Evolutionary conservation across 2,888 invertebrate species (phyloP).

Genomic region (Iphiclides podalirius): DNA sequence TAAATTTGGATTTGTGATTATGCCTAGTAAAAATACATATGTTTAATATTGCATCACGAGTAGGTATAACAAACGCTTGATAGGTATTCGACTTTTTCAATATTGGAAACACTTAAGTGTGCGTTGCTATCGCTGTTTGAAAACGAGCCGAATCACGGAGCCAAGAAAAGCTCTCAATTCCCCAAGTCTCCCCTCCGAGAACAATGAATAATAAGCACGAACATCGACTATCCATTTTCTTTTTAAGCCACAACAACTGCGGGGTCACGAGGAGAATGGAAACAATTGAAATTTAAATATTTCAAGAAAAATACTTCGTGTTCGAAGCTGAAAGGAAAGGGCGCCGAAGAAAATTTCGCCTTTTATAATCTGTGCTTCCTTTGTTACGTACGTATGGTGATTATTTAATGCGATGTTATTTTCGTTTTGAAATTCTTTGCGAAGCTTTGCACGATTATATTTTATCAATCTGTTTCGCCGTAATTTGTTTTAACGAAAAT

Average conservation of each 20-base stretch:
- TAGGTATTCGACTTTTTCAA: too few species aligned
- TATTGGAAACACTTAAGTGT: too few species aligned
- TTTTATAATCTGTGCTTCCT: conserved; percentile 11
- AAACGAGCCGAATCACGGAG: conserved; percentile 71
- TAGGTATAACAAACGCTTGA: too few species aligned
- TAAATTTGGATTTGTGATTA: too few species aligned
- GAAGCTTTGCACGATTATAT: too few species aligned
- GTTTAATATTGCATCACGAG: too few species aligned
- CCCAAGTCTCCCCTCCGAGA: conserved; percentile 42
- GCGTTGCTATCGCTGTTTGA: conserved; percentile 57
- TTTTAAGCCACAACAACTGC: conserved; percentile 63
- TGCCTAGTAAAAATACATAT: too few species aligned
- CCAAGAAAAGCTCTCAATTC: conserved; percentile 53
- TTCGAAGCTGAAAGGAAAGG: conserved; percentile 16
- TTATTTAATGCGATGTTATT: neutral
- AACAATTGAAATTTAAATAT: conserved; percentile 73
- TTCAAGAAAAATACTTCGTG: conserved; percentile 52
- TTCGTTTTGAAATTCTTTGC: too few species aligned
- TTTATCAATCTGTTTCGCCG: too few species aligned
- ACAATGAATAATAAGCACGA: conserved; percentile 75
- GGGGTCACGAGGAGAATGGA: conserved; percentile 57
- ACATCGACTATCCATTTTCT: conserved; percentile 74
- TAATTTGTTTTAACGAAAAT: too few species aligned
- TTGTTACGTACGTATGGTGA: conserved; percentile 13
- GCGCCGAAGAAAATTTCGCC: conserved; percentile 14